Conservation (phyloP, 2,888 invertebrate genomes). For the Synergus japonicus region DNA sequence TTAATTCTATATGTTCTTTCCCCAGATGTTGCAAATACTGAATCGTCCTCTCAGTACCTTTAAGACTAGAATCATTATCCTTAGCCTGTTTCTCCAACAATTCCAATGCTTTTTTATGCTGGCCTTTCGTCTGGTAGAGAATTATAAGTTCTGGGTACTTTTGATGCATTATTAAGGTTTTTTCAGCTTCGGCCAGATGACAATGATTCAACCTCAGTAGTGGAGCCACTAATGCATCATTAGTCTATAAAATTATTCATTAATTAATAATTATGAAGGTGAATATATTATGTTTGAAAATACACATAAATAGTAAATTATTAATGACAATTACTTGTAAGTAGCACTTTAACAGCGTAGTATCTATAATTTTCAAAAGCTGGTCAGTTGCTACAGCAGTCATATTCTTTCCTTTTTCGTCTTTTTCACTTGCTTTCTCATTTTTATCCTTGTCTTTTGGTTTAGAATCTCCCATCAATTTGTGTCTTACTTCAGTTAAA, state of each 20-base stretch:
- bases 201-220: slow-evolving; percentile 94
- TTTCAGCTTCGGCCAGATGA: slow-evolving; percentile 95
- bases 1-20: slow-evolving; percentile 86
- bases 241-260: slow-evolving; percentile 83
- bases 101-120: slow-evolving; percentile 94
- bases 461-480: slow-evolving; percentile 77
- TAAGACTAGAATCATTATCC: slow-evolving; percentile 86
- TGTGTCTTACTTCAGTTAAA: slow-evolving; percentile 86
- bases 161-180: slow-evolving; percentile 89
- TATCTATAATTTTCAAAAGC: slow-evolving; percentile 95
- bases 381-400: slow-evolving; percentile 80
- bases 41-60: slow-evolving; percentile 90
- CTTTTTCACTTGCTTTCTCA: slow-evolving; percentile 65
- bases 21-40: slow-evolving; percentile 95
- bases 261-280: slow-evolving; percentile 37
- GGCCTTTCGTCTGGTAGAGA: slow-evolving; percentile 95
- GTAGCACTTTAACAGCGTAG: slow-evolving; percentile 97
- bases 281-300: slow-evolving; percentile 56
- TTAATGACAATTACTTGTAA: slow-evolving; percentile 83
- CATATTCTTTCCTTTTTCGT: slow-evolving; percentile 75
- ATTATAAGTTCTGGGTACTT: slow-evolving; percentile 97
- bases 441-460: slow-evolving; percentile 69
- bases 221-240: slow-evolving; percentile 95
- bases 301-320: not conserved
- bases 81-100: slow-evolving; percentile 88